Conservation (phyloP, 2,797 vertebrate genomes). For the Jordanella pulchra region DNA sequence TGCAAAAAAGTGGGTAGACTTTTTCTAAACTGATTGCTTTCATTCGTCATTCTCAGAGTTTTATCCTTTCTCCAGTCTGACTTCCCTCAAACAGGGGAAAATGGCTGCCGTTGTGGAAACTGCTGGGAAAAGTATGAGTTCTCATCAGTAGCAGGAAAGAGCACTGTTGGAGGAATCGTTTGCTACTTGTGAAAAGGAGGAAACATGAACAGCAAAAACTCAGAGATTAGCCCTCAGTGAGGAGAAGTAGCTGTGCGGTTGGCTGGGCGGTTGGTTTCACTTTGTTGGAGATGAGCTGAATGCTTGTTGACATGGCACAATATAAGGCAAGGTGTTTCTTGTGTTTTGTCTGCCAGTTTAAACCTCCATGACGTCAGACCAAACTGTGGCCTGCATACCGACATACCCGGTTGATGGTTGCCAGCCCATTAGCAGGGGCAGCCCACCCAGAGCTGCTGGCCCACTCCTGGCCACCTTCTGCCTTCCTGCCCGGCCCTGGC, state of each 20-base stretch:
- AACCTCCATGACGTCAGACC: slow-evolving; percentile 60
- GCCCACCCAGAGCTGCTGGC: slow-evolving; percentile 78
- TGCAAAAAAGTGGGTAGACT: slow-evolving; percentile 3
- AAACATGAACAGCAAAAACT: slow-evolving; percentile 51
- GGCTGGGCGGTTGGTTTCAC: slow-evolving; percentile 41
- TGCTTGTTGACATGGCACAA: slow-evolving; percentile 30
- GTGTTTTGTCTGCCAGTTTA: slow-evolving; percentile 40
- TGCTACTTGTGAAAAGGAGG: slow-evolving; percentile 53
- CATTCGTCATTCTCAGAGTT: slow-evolving; percentile 36
- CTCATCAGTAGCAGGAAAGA: slow-evolving; percentile 59
- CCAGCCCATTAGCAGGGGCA: slow-evolving; percentile 70
- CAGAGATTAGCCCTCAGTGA: slow-evolving; percentile 38
- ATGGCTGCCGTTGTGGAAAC: slow-evolving; percentile 60
- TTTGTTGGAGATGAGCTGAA: slow-evolving; percentile 51
- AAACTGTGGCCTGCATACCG: slow-evolving; percentile 69
- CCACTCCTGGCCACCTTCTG: slow-evolving; percentile 73
- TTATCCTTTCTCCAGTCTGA: slow-evolving; percentile 54
- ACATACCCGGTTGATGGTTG: slow-evolving; percentile 80
- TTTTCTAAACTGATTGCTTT: slow-evolving; percentile 29
- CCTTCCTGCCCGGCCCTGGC: slow-evolving; percentile 73
- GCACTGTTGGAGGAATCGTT: slow-evolving; percentile 64
- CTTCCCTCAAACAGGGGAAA: slow-evolving; percentile 75
- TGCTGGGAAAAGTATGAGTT: slow-evolving; percentile 69
- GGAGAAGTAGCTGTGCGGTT: slow-evolving; percentile 47
- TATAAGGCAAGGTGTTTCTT: slow-evolving; percentile 30